Evolutionary conservation across 2,888 invertebrate genomes (phyloP).

Genomic region (Agrotis exclamationis): DNA sequence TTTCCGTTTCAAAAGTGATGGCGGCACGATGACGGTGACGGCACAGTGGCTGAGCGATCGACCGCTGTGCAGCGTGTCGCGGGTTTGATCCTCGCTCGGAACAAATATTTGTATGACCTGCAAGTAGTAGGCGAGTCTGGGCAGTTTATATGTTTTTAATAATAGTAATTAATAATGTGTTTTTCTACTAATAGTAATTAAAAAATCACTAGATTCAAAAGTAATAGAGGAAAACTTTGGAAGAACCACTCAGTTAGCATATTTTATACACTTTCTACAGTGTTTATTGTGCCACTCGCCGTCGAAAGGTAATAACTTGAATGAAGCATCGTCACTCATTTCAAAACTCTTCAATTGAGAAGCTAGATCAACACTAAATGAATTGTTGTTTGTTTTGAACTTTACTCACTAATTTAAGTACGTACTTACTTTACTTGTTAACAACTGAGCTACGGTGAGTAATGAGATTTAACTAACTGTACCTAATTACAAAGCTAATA

Average conservation of each 20-base stretch:
- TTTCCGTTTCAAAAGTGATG: background rate
- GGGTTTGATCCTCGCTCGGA: no score
- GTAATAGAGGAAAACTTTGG: slow-evolving; percentile 3
- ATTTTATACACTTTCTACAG: slow-evolving; percentile 9
- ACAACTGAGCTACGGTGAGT: slow-evolving; percentile 11
- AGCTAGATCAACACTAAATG: slow-evolving; percentile 53
- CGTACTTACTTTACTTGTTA: slow-evolving; percentile 25
- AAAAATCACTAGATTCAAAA: no score
- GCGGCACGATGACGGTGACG: no score
- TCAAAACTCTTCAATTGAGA: slow-evolving; percentile 56
- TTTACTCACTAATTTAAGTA: slow-evolving; percentile 37
- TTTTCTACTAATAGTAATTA: no score
- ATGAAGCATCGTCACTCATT: slow-evolving; percentile 54
- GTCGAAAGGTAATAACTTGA: slow-evolving; percentile 60
- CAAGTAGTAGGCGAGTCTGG: no score
- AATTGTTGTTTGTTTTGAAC: slow-evolving; percentile 50
- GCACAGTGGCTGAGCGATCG: no score
- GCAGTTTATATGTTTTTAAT: no score
- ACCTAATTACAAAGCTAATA: background rate
- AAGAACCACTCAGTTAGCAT: slow-evolving; percentile 49
- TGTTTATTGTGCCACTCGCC: slow-evolving; percentile 59
- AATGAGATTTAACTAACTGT: background rate
- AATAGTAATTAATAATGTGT: no score
- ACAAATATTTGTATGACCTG: no score
- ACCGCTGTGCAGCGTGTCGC: no score